Base-by-base conservation (phyloP, 2,113 vertebrate genomes). In the Ranitomeya imitator region DNA sequence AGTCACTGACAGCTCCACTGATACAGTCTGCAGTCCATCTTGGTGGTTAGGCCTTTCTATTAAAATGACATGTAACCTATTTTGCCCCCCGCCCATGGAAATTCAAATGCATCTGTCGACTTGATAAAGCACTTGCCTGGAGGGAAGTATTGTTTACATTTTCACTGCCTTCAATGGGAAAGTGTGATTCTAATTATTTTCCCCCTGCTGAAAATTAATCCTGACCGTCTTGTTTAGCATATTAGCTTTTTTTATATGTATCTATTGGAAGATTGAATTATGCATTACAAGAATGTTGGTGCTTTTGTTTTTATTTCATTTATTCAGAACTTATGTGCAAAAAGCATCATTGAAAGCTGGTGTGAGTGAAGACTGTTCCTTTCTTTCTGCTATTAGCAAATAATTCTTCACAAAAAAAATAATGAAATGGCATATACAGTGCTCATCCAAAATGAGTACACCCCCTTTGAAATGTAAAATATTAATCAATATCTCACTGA, bases 101-200 rank as follows among this genome's bases (percentile, higher is more conserved):
- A 99, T 99, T 99, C 97, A 99, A 99, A 99, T 98, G 97, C 96
- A 98, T 96, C 97, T 98, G 98, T 99, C 98, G 99, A 96, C 93
- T 97, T 99, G 98, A 99, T 98, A 95, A 98, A 99, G 97, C 95
- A 98, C 97, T 97, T 96, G 97, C 98, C 98, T 97, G 97, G 96
- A 97, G 97, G 97, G 97, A 97, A 96, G 97, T 96, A 98, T 98
- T 99, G 97, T 99, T 99, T 99, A 99, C 97, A 99, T 98, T 99
- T 99, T 98, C 97, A 97, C 97, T 98, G 96, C 96, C 97, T 96
- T 98, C 96, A 96, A 97, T 94, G 95, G 95, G 97, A 98, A 98
- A 98, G 96, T 97, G 97, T 97, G 96, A 98, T 97, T 98, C 97
- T 99, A 99, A 99, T 99, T 98, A 99, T 99, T 98, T 96, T 96